Conservation (phyloP, 1,140 invertebrate genomes). For the Orius insidiosus region DNA sequence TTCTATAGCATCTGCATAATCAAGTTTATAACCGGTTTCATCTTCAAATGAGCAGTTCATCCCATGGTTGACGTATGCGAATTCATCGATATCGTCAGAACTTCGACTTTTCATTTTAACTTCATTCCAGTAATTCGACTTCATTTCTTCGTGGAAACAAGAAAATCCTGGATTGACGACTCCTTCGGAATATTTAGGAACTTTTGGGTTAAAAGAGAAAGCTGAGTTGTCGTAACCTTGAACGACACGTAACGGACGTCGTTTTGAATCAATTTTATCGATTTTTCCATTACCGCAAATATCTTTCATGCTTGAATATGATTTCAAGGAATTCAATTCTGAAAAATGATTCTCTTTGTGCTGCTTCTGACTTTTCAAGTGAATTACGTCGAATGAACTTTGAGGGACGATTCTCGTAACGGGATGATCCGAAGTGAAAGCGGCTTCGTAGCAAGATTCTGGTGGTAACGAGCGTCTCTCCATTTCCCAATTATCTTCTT, state of each 20-base stretch:
- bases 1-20: constrained; percentile 11
- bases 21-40: not conserved
- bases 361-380: constrained; percentile 16
- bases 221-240: not conserved
- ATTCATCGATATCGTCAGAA: not conserved
- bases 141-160: constrained; percentile 1
- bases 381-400: constrained; percentile 21
- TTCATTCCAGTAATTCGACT: not conserved
- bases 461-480: not conserved
- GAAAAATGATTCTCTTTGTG: too few relatives aligned
- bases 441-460: constrained; percentile 26
- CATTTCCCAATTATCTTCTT: not conserved
- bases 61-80: constrained; percentile 10
- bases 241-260: not conserved
- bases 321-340: not conserved
- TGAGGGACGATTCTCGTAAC: constrained; percentile 24
- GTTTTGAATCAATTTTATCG: not conserved
- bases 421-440: constrained; percentile 26
- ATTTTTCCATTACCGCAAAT: too few relatives aligned
- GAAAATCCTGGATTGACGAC: constrained; percentile 6
- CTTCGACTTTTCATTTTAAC: constrained; percentile 2
- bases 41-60: constrained; percentile 9
- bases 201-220: not conserved
- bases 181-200: not conserved
- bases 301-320: not conserved